These are phyloP conservation scores for Eurois occulta DNA, from an alignment of 2,888 invertebrate genomes.

Conservation along the genomic window DNA sequence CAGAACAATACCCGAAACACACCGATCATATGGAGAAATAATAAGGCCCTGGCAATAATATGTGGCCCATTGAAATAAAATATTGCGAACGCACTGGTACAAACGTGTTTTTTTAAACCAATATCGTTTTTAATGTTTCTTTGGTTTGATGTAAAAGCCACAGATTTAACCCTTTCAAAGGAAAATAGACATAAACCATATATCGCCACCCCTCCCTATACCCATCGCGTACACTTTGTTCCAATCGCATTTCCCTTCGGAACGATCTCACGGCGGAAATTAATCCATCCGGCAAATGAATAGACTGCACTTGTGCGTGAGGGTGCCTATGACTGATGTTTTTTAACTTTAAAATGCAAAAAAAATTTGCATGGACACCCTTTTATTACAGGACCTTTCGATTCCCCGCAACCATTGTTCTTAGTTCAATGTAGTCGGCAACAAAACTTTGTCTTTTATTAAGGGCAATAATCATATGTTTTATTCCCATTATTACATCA, in stretches of 20 bases:
- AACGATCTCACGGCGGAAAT: slow-evolving; percentile 89
- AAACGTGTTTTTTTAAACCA: neutral
- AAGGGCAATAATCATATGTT: slow-evolving; percentile 60
- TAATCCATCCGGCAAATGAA: slow-evolving; percentile 90
- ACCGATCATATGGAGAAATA: slow-evolving; percentile 62
- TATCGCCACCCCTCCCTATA: slow-evolving; percentile 77
- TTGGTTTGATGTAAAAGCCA: slow-evolving; percentile 60
- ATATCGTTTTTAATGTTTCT: slow-evolving; percentile 38
- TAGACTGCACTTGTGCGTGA: slow-evolving; percentile 88
- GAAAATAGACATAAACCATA: slow-evolving; percentile 83
- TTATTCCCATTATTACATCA: slow-evolving; percentile 63
- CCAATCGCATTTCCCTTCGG: slow-evolving; percentile 89
- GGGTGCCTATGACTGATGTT: slow-evolving; percentile 80
- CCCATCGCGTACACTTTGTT: slow-evolving; percentile 83
- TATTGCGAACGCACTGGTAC: neutral
- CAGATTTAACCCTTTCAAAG: slow-evolving; percentile 76
- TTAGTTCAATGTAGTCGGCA: slow-evolving; percentile 2
- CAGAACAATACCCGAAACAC: slow-evolving; percentile 71
- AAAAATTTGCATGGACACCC: slow-evolving; percentile 51
- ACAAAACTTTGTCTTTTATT: slow-evolving; percentile 57
- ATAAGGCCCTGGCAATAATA: slow-evolving; percentile 54
- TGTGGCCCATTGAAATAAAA: slow-evolving; percentile 29
- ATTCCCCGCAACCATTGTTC: slow-evolving; percentile 3
- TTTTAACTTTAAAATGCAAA: slow-evolving; percentile 72
- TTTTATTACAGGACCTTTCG: slow-evolving; percentile 20